Conservation (phyloP, 2,888 invertebrate species). For the Andrena chrysosceles region DNA sequence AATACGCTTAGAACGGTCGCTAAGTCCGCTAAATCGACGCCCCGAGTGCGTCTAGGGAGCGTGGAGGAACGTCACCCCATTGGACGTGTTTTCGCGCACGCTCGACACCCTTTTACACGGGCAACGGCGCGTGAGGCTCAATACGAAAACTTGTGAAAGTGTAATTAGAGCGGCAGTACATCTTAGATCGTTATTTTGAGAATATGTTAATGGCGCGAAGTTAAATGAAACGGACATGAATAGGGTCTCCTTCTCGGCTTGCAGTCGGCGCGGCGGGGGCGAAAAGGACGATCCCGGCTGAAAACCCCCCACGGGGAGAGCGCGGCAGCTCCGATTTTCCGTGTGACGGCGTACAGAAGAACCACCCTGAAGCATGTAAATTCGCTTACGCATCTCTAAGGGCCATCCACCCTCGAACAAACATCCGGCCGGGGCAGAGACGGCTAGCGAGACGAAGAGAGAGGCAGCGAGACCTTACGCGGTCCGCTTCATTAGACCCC, state of each 20-base stretch:
- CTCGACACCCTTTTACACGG: slow-evolving; percentile 28
- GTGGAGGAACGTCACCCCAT: slow-evolving; percentile 19
- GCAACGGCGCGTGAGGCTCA: slow-evolving; percentile 49
- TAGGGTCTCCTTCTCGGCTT: slow-evolving; percentile 54
- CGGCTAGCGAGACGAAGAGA: slow-evolving; percentile 34
- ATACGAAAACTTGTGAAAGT: slow-evolving; percentile 65
- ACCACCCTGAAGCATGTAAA: slow-evolving; percentile 75
- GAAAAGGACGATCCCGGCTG: slow-evolving; percentile 69
- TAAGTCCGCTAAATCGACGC: slow-evolving; percentile 39
- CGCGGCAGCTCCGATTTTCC: slow-evolving; percentile 66
- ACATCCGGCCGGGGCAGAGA: slow-evolving; percentile 71
- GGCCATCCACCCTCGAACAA: slow-evolving; percentile 75
- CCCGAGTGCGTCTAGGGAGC: slow-evolving; percentile 5
- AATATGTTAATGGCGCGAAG: slow-evolving; percentile 70
- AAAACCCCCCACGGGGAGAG: slow-evolving; percentile 61
- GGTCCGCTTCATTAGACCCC: slow-evolving; percentile 78
- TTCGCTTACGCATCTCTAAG: slow-evolving; percentile 75
- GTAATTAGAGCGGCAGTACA: slow-evolving; percentile 69
- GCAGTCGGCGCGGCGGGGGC: slow-evolving; percentile 31
- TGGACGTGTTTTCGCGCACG: background rate
- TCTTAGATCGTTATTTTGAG: slow-evolving; percentile 69
- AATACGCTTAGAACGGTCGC: slow-evolving; percentile 40
- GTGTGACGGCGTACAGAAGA: slow-evolving; percentile 70
- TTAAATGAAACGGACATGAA: slow-evolving; percentile 67
- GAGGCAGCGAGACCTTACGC: slow-evolving; percentile 75